A percentile compares a stretch with the other conserved stretches of the same genome.
These are phyloP conservation scores for Cetonia aurata DNA, from an alignment of 2,888 invertebrate species.

Conservation along the genomic window DNA sequence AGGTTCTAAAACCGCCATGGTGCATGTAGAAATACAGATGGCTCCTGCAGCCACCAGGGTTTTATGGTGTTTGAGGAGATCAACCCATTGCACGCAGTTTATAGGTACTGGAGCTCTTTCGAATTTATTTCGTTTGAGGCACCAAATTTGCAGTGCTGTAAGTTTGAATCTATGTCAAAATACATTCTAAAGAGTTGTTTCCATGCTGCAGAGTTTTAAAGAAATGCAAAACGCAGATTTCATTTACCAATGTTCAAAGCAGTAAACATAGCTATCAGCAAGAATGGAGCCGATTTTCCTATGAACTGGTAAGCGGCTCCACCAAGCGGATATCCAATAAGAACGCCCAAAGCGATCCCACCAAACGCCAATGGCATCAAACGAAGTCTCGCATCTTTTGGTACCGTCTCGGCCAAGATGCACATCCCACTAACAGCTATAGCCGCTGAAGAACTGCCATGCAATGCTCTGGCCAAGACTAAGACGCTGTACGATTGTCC, in stretches of 20 bases:
- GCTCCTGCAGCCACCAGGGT: conserved; percentile 75
- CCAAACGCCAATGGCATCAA: conserved; percentile 87
- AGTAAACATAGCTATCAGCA: conserved; percentile 75
- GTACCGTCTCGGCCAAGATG: conserved; percentile 75
- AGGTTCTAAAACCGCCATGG: conserved; percentile 87
- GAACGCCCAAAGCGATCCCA: conserved; percentile 83
- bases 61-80: conserved; percentile 73
- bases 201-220: too few species aligned
- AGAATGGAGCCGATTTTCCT: conserved; percentile 81
- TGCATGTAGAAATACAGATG: conserved; percentile 83
- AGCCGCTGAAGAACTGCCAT: conserved; percentile 85
- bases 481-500: conserved; percentile 78
- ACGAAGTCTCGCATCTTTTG: conserved; percentile 71
- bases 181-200: too few species aligned
- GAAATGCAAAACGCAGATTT: conserved; percentile 6
- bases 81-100: conserved; percentile 67
- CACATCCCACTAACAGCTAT: conserved; percentile 87
- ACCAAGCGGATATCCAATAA: conserved; percentile 86
- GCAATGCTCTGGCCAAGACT: conserved; percentile 80
- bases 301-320: conserved; percentile 82
- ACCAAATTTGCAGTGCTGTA: conserved; percentile 57
- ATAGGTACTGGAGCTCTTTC: conserved; percentile 46
- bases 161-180: too few species aligned
- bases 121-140: conserved; percentile 48
- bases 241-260: conserved; percentile 68